A percentile compares a stretch with the other conserved stretches of the same genome.
These are phyloP conservation scores for Augochlorella aurata DNA, from an alignment of 2,888 invertebrate species.

Conservation along the genomic window DNA sequence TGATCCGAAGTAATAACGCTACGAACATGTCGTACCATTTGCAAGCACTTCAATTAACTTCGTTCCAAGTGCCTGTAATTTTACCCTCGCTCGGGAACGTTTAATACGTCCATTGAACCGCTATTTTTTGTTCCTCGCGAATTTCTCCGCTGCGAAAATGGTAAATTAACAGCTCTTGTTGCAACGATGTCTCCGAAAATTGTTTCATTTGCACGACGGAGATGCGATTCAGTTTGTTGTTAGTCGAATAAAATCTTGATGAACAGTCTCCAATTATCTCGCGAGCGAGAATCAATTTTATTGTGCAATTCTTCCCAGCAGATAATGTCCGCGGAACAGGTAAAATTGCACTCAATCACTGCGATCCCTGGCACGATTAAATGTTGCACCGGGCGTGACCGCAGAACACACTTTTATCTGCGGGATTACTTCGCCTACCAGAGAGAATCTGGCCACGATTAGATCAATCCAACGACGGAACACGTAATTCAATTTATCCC, in stretches of 20 bases:
- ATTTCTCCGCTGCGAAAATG: not conserved
- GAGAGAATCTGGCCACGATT: constrained; percentile 15
- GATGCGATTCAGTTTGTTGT: no score
- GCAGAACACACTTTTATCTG: constrained; percentile 36
- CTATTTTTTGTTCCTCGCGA: not conserved
- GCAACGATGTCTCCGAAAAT: no score
- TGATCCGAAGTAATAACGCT: not conserved
- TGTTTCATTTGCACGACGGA: no score
- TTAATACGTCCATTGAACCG: not conserved
- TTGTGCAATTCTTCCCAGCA: constrained; percentile 18
- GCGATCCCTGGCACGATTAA: constrained; percentile 36
- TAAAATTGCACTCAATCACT: constrained; percentile 41
- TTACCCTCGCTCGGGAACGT: not conserved
- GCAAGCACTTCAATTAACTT: not conserved
- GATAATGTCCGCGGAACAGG: not conserved
- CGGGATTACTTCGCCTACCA: constrained; percentile 2
- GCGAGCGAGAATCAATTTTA: constrained; percentile 32
- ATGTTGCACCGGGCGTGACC: constrained; percentile 38
- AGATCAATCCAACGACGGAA: constrained; percentile 14
- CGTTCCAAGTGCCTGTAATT: not conserved
- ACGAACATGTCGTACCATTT: not conserved
- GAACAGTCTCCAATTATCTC: no score
- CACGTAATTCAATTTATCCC: constrained; percentile 21
- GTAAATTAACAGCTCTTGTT: not conserved
- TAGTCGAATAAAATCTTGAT: no score